Evolutionary conservation across 2,888 invertebrate genomes (phyloP), one percentile per base, ranked within the genome.

Genomic region (Lithophane socia): DNA sequence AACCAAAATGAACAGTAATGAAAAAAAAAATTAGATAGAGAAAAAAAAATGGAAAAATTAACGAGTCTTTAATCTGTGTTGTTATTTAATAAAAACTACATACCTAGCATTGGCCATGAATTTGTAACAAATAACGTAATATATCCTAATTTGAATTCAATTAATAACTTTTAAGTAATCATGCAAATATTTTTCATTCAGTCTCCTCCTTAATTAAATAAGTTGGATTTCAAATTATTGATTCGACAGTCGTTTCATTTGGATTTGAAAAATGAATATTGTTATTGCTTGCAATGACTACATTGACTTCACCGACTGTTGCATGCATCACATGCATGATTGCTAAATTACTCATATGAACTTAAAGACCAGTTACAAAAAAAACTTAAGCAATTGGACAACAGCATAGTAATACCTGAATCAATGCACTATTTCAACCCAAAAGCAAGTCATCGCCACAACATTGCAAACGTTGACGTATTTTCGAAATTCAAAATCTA

Each of bases 401-500:
- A 75, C 21, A 60, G 58, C 42, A 16, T 37, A 47, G 4, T 18
- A 21, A 56, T 44, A 66, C 18, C 44, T 18, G n/a, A n/a, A 37
- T 67, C 24, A 61, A 67, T 67, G 18, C 42, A 73, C 29, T n/a
- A 44, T 49, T 49, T 66, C 5, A 21, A 44, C 10, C 18, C 29
- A 65, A 65, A 54, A 80, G 44, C 52, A 13, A 79, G 44, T 58
- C 67, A 72, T 68, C 47, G 49, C 12, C 47, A 58, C 60, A 60
- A 73, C n/a, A 73, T 65, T 61, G 24, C 52, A 76, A 60, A n/a
- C 58, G 16, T 21, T 70, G 75, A 81, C 68, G 82, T 66, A 64
- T 87, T 83, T 83, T 83, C 75, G 76, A 83, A 87, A 86, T 84
- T 63, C 65, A 65, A 78, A 80, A 80, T 66, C 60, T 42, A 65